A percentile compares a stretch with the other conserved stretches of the same genome.
Evolutionary conservation across 2,113 vertebrate genomes (phyloP).

Genomic region (Cebidichthys violaceus): DNA sequence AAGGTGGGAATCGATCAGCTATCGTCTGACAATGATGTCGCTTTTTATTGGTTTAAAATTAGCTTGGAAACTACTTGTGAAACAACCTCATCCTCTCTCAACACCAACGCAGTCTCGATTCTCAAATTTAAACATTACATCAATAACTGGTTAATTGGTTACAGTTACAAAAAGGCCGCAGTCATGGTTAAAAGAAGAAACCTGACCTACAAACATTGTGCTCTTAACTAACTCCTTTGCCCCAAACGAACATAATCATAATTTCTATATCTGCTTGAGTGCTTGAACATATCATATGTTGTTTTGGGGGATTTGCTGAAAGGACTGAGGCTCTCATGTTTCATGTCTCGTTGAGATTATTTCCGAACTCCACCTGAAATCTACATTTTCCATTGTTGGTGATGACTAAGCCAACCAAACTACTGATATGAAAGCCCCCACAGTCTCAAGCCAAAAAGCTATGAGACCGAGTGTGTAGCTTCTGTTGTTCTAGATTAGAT

Average conservation of each 20-base stretch:
- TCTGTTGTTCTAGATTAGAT: constrained; percentile 30
- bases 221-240: not conserved
- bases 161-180: not conserved
- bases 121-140: not conserved
- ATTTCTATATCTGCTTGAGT: too few species aligned
- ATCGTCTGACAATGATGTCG: not conserved
- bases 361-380: not conserved
- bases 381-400: not conserved
- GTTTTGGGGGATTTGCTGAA: not conserved
- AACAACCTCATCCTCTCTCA: not conserved
- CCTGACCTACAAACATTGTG: not conserved
- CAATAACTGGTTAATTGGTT: not conserved
- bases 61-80: not conserved
- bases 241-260: not conserved
- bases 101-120: not conserved
- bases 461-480: not conserved
- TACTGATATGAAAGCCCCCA: constrained; percentile 5
- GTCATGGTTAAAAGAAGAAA: not conserved
- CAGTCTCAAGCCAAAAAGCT: not conserved
- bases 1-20: not conserved
- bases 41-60: not conserved
- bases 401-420: constrained; percentile 12
- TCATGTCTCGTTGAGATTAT: not conserved
- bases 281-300: not conserved
- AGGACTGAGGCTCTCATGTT: not conserved